Evolutionary conservation across 1,140 invertebrate genomes (phyloP), one percentile per base, ranked within the genome.

Genomic region (Pseudoatta argentina): DNA sequence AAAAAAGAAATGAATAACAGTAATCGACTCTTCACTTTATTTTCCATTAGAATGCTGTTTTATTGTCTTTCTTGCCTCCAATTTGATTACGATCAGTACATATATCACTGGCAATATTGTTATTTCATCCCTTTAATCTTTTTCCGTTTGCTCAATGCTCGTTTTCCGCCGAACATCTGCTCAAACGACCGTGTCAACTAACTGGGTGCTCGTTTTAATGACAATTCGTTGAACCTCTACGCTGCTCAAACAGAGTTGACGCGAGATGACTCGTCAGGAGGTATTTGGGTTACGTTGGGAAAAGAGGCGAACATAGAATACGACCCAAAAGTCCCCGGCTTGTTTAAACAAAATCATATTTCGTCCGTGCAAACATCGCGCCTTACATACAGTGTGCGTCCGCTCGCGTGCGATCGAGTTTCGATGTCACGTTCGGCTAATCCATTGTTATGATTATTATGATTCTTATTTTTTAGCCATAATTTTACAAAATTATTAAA

Each of bases 341-440:
- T 75, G 69, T 83, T 83, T 83, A 83, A 83, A 83, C 39, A 83
- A 83, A 83, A 83, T 83, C 79, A 18, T 75, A 83, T 83, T 73
- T 82, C 53, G 67, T 72, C 67, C 44, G 53, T 14, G 24, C 69
- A 82, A 82, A 82, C 53, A 73, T 61, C 67, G 24, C 79, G 79
- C 55, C 53, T 21, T 57, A 34, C 24, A 48, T 8, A n/a, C 30
- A 72, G 12, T 51, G 53, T 71, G 34, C 24, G 78, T 16, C 69
- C 14, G 14, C 51, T 81, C 78, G 55, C 51, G 44, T 39, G 79
- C 67, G 67, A 27, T 82, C 34, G 7, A 59, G n/a, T 82, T 44
- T 82, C 79, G 24, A 72, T 51, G 55, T 83, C 79, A 83, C 69
- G 24, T 75, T 73, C 18, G 30, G 39, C 10, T 55, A 44, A 55